phyloP scores from a whole-genome alignment of 2,113 vertebrate genomes.

The Lichenostomus cassidix region DNA sequence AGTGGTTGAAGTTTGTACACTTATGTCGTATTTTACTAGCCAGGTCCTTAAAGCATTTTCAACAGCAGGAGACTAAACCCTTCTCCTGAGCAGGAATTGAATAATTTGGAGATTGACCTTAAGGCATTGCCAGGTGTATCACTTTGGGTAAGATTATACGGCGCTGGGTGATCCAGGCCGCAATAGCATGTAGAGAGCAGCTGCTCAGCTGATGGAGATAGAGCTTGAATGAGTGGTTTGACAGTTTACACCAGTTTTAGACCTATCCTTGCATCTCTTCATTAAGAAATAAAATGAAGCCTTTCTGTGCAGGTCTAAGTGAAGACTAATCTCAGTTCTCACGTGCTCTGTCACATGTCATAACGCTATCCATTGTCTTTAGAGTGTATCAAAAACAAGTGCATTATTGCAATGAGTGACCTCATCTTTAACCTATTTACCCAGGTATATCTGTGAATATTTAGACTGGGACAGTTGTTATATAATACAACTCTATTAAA shows the following conservation, averaged over 20 bases:
- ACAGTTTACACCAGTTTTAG: not conserved
- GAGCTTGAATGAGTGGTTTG: not conserved
- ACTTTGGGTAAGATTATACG: not conserved
- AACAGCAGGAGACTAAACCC: not conserved
- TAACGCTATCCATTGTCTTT: not conserved
- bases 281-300: not conserved
- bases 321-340: not conserved
- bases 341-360: not conserved
- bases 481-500: not conserved
- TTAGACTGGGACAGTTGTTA: not conserved
- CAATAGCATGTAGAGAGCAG: fast-evolving
- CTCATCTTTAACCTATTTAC: not conserved
- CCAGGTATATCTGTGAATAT: not conserved
- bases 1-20: not conserved
- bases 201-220: not conserved
- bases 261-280: not conserved
- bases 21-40: not conserved
- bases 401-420: not conserved
- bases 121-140: not conserved
- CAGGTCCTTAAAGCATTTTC: not conserved
- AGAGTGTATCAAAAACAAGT: not conserved
- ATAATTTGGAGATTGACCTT: not conserved
- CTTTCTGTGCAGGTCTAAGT: not conserved
- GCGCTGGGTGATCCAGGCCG: not conserved
- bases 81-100: not conserved